phyloP scores from a whole-genome alignment of 2,888 invertebrate species.

The Drosophila eohydei region DNA sequence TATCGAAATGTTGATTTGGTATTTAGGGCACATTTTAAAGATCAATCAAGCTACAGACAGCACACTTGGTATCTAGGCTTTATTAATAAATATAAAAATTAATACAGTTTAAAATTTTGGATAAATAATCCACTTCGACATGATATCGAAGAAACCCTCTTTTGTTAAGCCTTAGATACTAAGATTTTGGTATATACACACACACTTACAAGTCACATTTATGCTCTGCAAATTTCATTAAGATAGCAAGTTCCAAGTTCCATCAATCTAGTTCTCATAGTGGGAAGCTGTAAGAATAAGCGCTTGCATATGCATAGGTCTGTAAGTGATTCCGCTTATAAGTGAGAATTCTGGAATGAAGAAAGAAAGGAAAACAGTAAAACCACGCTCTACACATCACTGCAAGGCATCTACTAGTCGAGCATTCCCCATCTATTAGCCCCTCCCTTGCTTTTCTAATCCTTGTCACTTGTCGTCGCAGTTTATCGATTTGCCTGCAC shows the following conservation, averaged over 20 bases:
- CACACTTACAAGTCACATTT: background rate
- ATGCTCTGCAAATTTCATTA: background rate
- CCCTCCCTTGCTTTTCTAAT: slow-evolving; percentile 20
- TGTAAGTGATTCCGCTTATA: no score
- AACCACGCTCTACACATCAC: no score
- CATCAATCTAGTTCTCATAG: background rate
- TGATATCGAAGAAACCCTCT: background rate
- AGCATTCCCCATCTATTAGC: background rate
- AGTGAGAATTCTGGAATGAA: no score
- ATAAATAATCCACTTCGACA: background rate
- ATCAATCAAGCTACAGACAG: background rate
- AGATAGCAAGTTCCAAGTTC: background rate
- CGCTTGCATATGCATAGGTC: no score
- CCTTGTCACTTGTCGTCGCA: slow-evolving; percentile 26
- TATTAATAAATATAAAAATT: no score
- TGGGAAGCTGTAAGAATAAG: background rate
- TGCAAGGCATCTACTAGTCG: background rate
- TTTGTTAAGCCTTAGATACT: background rate
- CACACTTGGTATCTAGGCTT: background rate
- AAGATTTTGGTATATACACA: background rate
- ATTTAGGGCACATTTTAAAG: background rate
- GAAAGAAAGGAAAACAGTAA: no score
- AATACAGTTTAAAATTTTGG: background rate
- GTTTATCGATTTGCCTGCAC: background rate
- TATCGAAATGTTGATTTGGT: rapidly evolving